Percentiles rank a stretch among this genome's conserved stretches.
These are phyloP conservation scores for Tryphoninae sp. DNA, from an alignment of 2,888 invertebrate species.

Conservation along the genomic window DNA sequence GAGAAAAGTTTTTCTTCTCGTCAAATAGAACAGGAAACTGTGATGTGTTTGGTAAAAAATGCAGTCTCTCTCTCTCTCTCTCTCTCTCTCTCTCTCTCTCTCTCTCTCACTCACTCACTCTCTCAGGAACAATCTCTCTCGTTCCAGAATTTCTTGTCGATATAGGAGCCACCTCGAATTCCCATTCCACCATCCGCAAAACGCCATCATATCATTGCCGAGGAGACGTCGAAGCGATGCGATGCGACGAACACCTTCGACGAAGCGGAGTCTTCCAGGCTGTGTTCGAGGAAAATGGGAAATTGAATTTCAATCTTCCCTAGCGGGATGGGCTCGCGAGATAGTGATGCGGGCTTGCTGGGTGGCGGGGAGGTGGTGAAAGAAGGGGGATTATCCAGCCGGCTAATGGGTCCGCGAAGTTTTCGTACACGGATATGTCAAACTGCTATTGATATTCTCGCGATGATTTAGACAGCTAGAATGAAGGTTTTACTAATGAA, in stretches of 20 bases:
- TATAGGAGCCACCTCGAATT: slow-evolving; percentile 26
- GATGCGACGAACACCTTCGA: slow-evolving; percentile 40
- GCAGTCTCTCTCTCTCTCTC: neutral
- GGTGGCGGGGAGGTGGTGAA: neutral
- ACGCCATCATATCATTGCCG: slow-evolving; percentile 23
- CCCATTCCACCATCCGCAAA: neutral
- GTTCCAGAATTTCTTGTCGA: slow-evolving; percentile 22
- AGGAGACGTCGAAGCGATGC: slow-evolving; percentile 37
- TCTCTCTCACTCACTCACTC: no score
- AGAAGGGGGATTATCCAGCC: slow-evolving; percentile 27
- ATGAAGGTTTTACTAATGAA: slow-evolving; percentile 17
- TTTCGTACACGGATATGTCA: slow-evolving; percentile 28
- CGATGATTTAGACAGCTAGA: slow-evolving; percentile 1
- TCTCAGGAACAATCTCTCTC: slow-evolving; percentile 5
- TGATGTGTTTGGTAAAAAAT: slow-evolving; percentile 1
- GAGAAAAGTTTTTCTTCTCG: no score
- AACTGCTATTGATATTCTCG: slow-evolving; percentile 7
- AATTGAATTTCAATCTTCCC: slow-evolving; percentile 57
- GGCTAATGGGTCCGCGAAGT: slow-evolving; percentile 33
- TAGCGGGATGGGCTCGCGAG: slow-evolving; percentile 21
- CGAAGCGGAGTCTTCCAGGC: slow-evolving; percentile 40
- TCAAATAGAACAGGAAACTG: neutral
- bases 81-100: neutral
- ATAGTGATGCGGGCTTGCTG: neutral
- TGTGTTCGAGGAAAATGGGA: slow-evolving; percentile 49